Evolutionary conservation across 2,888 invertebrate genomes (phyloP).

Genomic region (Cheilosia variabilis): DNA sequence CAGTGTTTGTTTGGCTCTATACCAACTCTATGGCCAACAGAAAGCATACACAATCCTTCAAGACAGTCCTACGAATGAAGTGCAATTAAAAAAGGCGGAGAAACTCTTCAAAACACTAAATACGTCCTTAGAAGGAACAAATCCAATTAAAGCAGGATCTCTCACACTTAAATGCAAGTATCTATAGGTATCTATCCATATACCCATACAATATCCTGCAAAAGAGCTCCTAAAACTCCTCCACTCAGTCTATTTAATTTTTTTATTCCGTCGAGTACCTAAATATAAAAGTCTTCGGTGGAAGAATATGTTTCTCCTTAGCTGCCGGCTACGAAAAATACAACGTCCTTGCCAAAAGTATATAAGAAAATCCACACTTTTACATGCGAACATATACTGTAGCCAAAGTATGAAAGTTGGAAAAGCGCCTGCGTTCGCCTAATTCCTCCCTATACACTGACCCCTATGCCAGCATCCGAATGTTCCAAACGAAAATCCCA

Average conservation of each 20-base stretch:
- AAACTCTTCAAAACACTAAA: constrained; percentile 23
- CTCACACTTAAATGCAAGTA: constrained; percentile 53
- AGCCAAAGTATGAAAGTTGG: constrained; percentile 20
- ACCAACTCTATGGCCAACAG: constrained; percentile 5
- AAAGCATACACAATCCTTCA: constrained; percentile 36
- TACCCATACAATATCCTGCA: constrained; percentile 55
- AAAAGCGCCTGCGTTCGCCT: constrained; percentile 71
- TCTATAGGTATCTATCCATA: neutral
- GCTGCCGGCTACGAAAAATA: constrained; percentile 26
- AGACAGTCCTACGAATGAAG: constrained; percentile 11
- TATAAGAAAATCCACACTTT: constrained; percentile 69
- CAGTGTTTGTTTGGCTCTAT: neutral
- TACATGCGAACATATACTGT: constrained; percentile 42
- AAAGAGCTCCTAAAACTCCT: constrained; percentile 43
- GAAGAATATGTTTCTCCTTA: constrained; percentile 53
- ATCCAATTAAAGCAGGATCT: constrained; percentile 69
- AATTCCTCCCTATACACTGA: constrained; percentile 53
- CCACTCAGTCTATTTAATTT: constrained; percentile 16
- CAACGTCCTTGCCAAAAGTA: constrained; percentile 69
- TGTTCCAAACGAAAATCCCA: constrained; percentile 12
- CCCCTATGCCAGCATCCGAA: constrained; percentile 14
- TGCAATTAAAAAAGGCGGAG: constrained; percentile 58
- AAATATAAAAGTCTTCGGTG: constrained; percentile 1
- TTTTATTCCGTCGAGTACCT: constrained; percentile 2
- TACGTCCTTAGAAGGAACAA: constrained; percentile 39